phyloP scores from a whole-genome alignment of 2,797 vertebrate species.

The Amblyopsis hoosieri region DNA sequence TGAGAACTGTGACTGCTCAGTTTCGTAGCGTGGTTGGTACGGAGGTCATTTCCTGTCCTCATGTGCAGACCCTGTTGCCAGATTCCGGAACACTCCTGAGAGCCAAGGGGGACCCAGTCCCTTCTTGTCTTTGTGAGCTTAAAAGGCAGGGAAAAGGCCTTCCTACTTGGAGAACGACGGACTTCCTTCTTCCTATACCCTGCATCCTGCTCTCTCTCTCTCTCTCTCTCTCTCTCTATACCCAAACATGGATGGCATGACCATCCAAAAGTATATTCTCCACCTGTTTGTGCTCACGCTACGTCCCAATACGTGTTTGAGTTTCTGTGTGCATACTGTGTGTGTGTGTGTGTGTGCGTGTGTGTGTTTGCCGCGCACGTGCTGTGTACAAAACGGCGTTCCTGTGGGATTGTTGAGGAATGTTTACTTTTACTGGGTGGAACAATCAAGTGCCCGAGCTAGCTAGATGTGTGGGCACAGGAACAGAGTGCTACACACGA shows the following conservation, averaged over 20 bases:
- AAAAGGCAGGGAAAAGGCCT: slow-evolving; percentile 75
- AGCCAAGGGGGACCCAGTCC: slow-evolving; percentile 61
- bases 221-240: not conserved
- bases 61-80: slow-evolving; percentile 55
- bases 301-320: not conserved
- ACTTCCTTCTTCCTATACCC: slow-evolving; percentile 50
- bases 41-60: slow-evolving; percentile 58
- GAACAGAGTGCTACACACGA: too few relatives aligned
- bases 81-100: slow-evolving; percentile 64
- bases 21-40: slow-evolving; percentile 7
- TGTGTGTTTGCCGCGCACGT: not conserved
- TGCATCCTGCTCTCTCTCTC: slow-evolving; percentile 55
- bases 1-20: slow-evolving; percentile 33
- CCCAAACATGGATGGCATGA: not conserved
- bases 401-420: not conserved
- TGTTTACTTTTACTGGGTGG: not conserved
- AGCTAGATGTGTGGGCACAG: too few relatives aligned
- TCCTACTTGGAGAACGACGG: slow-evolving; percentile 64
- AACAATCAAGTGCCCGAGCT: too few relatives aligned
- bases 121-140: slow-evolving; percentile 78
- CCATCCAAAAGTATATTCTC: not conserved
- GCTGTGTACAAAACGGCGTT: not conserved
- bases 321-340: not conserved
- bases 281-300: too few relatives aligned
- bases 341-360: not conserved